Evolutionary conservation across 2,797 vertebrate genomes (phyloP).

Genomic region (Lithobates pipiens): DNA sequence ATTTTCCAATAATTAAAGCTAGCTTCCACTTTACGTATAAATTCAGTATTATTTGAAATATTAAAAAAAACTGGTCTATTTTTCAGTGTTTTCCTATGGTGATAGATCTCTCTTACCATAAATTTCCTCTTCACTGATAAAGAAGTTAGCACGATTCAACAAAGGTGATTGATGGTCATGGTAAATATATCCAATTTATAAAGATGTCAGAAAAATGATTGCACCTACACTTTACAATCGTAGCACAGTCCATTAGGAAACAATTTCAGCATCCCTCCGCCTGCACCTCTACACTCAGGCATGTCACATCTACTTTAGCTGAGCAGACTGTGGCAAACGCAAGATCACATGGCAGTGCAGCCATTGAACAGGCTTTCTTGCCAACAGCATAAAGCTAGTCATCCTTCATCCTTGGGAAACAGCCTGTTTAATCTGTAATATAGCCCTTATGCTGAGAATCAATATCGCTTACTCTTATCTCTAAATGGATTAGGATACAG

Average conservation of each 20-base stretch:
- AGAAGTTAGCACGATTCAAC: not conserved
- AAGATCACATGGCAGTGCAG: not conserved
- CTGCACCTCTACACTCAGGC: slow-evolving; percentile 7
- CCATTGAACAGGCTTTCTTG: slow-evolving; percentile 7
- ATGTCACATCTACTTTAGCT: slow-evolving; percentile 34
- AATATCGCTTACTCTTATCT: slow-evolving; percentile 35
- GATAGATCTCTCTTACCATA: not conserved
- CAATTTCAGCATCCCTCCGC: slow-evolving; percentile 18
- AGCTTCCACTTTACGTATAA: too few relatives aligned
- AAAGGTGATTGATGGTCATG: not conserved
- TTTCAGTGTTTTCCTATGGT: not conserved
- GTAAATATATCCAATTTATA: slow-evolving; percentile 36
- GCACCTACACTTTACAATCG: slow-evolving; percentile 11
- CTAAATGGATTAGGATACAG: slow-evolving; percentile 32
- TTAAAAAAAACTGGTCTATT: not conserved
- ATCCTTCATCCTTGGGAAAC: slow-evolving; percentile 20
- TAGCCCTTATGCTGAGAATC: slow-evolving; percentile 13
- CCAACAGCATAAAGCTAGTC: slow-evolving; percentile 23
- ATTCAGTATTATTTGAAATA: too few relatives aligned
- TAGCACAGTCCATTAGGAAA: slow-evolving; percentile 32
- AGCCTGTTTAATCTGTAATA: slow-evolving; percentile 22
- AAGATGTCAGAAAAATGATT: slow-evolving; percentile 41
- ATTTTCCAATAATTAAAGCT: too few relatives aligned
- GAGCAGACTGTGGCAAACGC: slow-evolving; percentile 12
- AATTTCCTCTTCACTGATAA: not conserved